These are phyloP conservation scores for Caradrina clavipalpis DNA, from an alignment of 2,888 invertebrate species.

Conservation along the genomic window DNA sequence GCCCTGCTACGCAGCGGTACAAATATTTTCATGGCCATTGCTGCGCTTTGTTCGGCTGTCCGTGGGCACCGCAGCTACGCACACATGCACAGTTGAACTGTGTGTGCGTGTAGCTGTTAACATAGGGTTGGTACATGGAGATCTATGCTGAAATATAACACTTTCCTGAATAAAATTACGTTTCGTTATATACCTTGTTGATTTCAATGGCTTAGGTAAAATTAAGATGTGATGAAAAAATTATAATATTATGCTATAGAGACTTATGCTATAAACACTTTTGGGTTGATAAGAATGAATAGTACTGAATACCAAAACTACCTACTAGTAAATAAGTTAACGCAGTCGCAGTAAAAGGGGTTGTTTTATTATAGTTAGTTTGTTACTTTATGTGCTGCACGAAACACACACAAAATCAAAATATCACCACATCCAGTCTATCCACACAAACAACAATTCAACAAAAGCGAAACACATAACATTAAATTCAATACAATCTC, in stretches of 20 bases:
- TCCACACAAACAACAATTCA: slow-evolving; percentile 8
- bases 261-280: too few relatives aligned
- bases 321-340: too few relatives aligned
- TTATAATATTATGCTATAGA: too few relatives aligned
- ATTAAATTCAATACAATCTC: slow-evolving; percentile 49
- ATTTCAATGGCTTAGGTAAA: not conserved
- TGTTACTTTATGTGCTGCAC: not conserved
- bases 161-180: not conserved
- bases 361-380: not conserved
- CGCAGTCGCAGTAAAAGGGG: not conserved
- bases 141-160: slow-evolving; percentile 1
- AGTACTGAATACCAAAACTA: too few relatives aligned
- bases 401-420: not conserved
- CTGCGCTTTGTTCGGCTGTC: slow-evolving; percentile 83
- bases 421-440: not conserved
- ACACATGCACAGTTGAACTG: slow-evolving; percentile 51
- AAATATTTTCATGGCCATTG: slow-evolving; percentile 84
- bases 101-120: slow-evolving; percentile 18
- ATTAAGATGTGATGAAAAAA: not conserved
- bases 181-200: not conserved
- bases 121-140: slow-evolving; percentile 36
- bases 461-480: slow-evolving; percentile 30
- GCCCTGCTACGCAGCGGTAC: slow-evolving; percentile 66
- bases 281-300: too few relatives aligned
- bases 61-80: slow-evolving; percentile 72